Conservation (phyloP, 2,797 vertebrate genomes). For the Myotis vivesi region DNA sequence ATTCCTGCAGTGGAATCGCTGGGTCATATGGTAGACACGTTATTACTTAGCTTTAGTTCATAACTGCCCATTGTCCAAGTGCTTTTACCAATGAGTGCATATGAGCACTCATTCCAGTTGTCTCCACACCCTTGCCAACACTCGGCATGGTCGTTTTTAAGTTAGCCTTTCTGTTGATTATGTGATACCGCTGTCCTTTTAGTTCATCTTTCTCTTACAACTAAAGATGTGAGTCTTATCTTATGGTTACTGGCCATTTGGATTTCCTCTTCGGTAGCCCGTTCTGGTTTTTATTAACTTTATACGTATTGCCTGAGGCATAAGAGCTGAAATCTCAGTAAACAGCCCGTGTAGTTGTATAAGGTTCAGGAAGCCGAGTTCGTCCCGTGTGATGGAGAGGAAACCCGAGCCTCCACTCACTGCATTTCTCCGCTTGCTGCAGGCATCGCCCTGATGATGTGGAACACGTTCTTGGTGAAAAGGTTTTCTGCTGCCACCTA, state of each 20-base stretch:
- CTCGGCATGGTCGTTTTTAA: background rate
- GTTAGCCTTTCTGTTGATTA: background rate
- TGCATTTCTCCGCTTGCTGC: background rate
- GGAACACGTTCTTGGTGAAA: constrained; percentile 97
- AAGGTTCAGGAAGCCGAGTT: background rate
- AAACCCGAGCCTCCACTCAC: fast-evolving
- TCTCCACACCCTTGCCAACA: background rate
- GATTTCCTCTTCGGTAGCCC: background rate
- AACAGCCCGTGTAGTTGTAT: background rate
- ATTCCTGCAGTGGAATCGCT: background rate
- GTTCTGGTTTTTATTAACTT: background rate
- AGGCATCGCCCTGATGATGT: constrained; percentile 98
- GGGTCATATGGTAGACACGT: background rate
- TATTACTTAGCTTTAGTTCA: background rate
- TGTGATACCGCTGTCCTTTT: background rate
- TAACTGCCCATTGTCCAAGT: background rate
- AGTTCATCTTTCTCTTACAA: background rate
- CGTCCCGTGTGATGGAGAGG: background rate
- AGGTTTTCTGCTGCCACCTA: constrained; percentile 94
- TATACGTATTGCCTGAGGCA: background rate
- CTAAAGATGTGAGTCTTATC: background rate
- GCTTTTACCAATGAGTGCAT: background rate
- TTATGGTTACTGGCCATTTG: background rate
- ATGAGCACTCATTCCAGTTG: no score
- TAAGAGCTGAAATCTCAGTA: background rate